Evolutionary conservation across 2,113 vertebrate species (phyloP), one percentile per base, ranked within the genome.

Genomic region (crab-eating macaque (Macaca fascicularis)): DNA sequence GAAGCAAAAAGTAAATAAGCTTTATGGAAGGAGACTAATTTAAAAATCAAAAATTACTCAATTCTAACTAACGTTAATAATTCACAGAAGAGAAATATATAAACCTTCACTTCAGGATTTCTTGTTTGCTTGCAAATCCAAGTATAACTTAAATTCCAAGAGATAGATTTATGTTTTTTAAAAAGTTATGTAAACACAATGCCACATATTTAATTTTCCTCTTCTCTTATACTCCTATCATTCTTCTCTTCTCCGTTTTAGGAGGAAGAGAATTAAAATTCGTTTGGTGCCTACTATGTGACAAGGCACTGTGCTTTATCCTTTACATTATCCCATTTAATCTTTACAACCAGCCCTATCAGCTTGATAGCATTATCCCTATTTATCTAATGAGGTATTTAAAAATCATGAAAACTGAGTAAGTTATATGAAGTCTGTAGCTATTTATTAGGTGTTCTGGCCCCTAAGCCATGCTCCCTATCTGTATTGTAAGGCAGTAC

Each of bases 71-170:
- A 87, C 4, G 30, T 88, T 89, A 93, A 30, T 82, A 67, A 93
- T 32, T 78, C 43, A 93, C 7, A 95, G 38, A 50, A 93, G 88
- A n/a, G 17, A 84, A 88, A 84, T 0, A 52, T 35, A 81, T 81
- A 94, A 80, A 23, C 43, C n/a, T 87, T 75, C 55, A 93, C 38
- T 81, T 89, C 43, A 89, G 70, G 87, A 82, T 95, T 82, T 95
- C 70, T 64, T 84, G 70, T 43, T 76, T 76, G 23, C 55, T 17
- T 76, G 2, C 57, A 72, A 95, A 86, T n/a, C n/a, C 40, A 83
- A 27, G 27, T n/a, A 90, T 9, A 70, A 22, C 48, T 95, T 80
- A 84, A 87, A 95, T 74, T 82, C 57, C 74, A 83, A 76, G n/a
- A 86, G 35, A 67, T 85, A 7, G 78, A 12, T 76, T 20, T n/a